phyloP scores from a whole-genome alignment of 2,888 invertebrate species.

The Pristionchus japonicus region DNA sequence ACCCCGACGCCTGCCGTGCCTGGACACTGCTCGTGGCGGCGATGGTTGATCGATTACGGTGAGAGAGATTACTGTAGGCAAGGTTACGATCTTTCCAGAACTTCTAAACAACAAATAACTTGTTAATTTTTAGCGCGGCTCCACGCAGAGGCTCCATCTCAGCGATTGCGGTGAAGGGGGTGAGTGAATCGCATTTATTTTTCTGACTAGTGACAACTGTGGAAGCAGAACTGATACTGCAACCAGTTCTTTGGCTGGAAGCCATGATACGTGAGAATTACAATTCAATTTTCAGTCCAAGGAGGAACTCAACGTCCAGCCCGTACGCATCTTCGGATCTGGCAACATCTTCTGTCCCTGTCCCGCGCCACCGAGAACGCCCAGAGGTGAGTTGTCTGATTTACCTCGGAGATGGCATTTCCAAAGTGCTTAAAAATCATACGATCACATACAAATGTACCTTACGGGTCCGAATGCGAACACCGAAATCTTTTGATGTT shows the following conservation, averaged over 20 bases:
- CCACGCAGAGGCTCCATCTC: slow-evolving; percentile 58
- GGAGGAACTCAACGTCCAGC: slow-evolving; percentile 30
- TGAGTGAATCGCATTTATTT: background rate
- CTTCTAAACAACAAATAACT: background rate
- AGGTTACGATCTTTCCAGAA: no score
- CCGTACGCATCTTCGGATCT: slow-evolving; percentile 41
- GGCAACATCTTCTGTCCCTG: slow-evolving; percentile 4
- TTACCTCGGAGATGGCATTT: background rate
- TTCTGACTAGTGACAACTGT: background rate
- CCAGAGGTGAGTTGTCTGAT: background rate
- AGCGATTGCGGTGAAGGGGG: background rate
- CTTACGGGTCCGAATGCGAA: no score
- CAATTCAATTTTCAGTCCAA: slow-evolving; percentile 4
- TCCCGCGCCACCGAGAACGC: background rate
- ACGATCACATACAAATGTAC: no score
- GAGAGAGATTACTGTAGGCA: slow-evolving; percentile 31
- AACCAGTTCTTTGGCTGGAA: no score
- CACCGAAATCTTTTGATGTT: no score
- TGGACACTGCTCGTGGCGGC: slow-evolving; percentile 72
- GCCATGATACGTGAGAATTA: background rate
- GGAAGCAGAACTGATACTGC: no score
- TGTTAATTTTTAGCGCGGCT: slow-evolving; percentile 48
- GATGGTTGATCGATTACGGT: slow-evolving; percentile 65
- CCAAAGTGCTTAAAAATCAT: no score
- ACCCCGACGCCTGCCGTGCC: slow-evolving; percentile 69